Base-by-base conservation (phyloP, 2,888 invertebrate genomes). In the Disparrhopalites patrizii region DNA sequence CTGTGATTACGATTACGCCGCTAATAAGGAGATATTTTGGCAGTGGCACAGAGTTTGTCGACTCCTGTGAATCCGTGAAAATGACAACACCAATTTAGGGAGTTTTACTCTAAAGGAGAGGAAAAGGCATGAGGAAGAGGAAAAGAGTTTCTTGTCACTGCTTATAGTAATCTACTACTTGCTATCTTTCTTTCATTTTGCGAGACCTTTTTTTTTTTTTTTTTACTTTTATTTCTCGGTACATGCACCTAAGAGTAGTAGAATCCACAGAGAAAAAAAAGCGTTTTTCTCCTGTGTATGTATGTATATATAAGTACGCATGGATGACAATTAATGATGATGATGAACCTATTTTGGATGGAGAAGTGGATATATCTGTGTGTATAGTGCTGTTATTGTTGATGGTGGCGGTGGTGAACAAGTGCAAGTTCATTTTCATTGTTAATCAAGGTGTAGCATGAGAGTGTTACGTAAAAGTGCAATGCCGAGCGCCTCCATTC, bases 11-110 rank as follows among this genome's bases (percentile, higher is more conserved):
- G n/a, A n/a, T n/a, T n/a, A n/a, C n/a, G n/a, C n/a, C n/a, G n/a
- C n/a, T n/a, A n/a, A n/a, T n/a, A n/a, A n/a, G n/a, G n/a, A n/a
- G n/a, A n/a, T n/a, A n/a, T n/a, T n/a, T n/a, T n/a, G n/a, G n/a
- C n/a, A n/a, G n/a, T n/a, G n/a, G n/a, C n/a, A n/a, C n/a, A 65
- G 64, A 65, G 65, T 65, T 65, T 65, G 65, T 65, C 65, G 65
- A 65, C 65, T 65, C 23, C 52, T 60, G 25, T 47, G 20, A 3
- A 20, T 47, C 47, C 47, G 47, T 47, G 60, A 60, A 65, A 65
- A 54, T 65, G 65, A 65, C 65, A 58, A 52, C 55, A 52, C 65
- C 60, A 51, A 60, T 60, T 66, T 66, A 36, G 54, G 20, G 36
- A 18, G 47, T 10, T 20, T 43, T 33, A 51, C 33, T 27, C 25